A percentile compares a stretch with the other conserved stretches of the same genome.
Evolutionary conservation across 37 sponge, comb jelly and placozoan species (phyloP).

Genomic region (Cliona cf. orientalis): DNA sequence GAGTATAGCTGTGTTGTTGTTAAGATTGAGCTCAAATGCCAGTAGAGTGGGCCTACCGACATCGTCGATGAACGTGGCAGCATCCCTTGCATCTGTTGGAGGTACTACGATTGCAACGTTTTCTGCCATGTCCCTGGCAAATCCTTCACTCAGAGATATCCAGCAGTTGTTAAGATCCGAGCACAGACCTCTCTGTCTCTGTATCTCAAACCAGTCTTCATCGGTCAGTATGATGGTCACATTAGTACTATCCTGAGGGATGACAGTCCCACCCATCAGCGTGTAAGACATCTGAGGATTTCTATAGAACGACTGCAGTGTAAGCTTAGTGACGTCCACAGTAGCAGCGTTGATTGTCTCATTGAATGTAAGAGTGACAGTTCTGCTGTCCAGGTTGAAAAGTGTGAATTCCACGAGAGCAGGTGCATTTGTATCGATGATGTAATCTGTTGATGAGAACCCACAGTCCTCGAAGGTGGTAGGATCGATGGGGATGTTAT

Average conservation of each 20-base stretch:
- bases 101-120: constrained; percentile 68
- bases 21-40: constrained; percentile 68
- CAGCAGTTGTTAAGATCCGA: constrained; percentile 88
- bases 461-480: constrained; percentile 85
- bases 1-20: constrained; percentile 66
- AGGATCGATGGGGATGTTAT: constrained; percentile 69
- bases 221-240: constrained; percentile 60
- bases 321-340: constrained; percentile 66
- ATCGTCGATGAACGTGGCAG: constrained; percentile 67
- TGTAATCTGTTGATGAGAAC: constrained; percentile 64
- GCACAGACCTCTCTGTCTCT: constrained; percentile 72
- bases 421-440: constrained; percentile 69
- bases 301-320: constrained; percentile 87
- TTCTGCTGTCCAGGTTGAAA: constrained; percentile 74
- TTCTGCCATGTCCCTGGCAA: constrained; percentile 71
- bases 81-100: constrained; percentile 41
- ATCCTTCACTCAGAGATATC: constrained; percentile 70
- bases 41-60: constrained; percentile 58
- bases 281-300: constrained; percentile 43
- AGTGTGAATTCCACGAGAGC: constrained; percentile 58
- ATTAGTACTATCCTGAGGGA: constrained; percentile 35
- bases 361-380: constrained; percentile 73
- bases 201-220: constrained; percentile 69
- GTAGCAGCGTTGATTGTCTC: constrained; percentile 81
- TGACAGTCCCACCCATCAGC: constrained; percentile 74